These are phyloP conservation scores for Gallinago nigripennis DNA, from an alignment of 2,797 vertebrate genomes.

Conservation along the genomic window DNA sequence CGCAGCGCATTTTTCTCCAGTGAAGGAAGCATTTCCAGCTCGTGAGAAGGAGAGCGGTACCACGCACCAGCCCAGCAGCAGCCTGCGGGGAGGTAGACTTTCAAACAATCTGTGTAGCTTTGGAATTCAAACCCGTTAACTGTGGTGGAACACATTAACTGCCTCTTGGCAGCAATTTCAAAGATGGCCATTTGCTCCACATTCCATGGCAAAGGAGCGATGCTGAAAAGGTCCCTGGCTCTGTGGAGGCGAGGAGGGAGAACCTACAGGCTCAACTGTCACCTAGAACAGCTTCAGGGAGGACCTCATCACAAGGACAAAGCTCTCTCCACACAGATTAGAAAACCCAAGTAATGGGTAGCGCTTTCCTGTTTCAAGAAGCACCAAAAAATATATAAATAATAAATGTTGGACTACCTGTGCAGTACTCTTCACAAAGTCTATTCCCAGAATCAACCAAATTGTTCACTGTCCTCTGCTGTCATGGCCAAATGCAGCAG, in stretches of 20 bases:
- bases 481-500: not conserved
- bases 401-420: not conserved
- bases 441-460: not conserved
- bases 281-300: not conserved
- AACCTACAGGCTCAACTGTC: not conserved
- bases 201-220: not conserved
- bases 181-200: not conserved
- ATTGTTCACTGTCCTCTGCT: not conserved
- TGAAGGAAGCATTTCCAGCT: constrained; percentile 34
- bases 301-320: not conserved
- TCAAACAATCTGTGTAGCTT: not conserved
- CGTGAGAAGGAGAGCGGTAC: not conserved
- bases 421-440: not conserved
- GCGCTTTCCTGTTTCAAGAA: not conserved
- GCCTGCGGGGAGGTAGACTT: not conserved
- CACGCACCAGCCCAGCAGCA: not conserved
- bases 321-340: not conserved
- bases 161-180: not conserved
- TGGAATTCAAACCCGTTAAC: not conserved
- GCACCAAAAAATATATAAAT: not conserved
- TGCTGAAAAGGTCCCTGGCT: not conserved
- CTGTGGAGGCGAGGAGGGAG: not conserved
- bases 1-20: constrained; percentile 15
- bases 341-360: not conserved
- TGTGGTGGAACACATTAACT: not conserved